Base-by-base conservation (phyloP, 1,140 invertebrate genomes). In the Streblospio benedicti region DNA sequence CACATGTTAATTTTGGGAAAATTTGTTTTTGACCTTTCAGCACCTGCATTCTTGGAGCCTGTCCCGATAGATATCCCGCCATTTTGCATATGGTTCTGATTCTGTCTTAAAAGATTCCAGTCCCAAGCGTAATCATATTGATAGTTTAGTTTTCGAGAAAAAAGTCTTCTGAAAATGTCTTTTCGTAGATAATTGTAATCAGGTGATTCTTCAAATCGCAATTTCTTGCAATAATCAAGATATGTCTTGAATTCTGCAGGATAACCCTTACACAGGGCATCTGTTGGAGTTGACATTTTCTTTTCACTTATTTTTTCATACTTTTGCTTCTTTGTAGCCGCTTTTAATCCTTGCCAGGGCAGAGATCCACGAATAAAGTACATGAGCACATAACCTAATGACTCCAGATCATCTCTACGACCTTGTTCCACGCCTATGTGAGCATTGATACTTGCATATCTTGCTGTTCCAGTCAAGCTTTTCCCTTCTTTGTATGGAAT, bases 101-200 rank as follows among this genome's bases (percentile, higher is more conserved):
- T 25, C 25, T 52, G 93, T 76, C 97, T 95, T 70, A 98, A 81
- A 87, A 97, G 90, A 64, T 94, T 99, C 97, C 97, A 99, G 79
- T 99, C 96, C 81, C 98, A 99, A 64, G 91, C 93, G 81, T 97
- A 99, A 80, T 99, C 96, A 68, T 98, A 85, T 28, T 58, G 41
- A 28, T 58, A 49, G 44, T 58, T 51, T n/a, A 58, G 27, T 14
- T 58, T 58, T 47, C 49, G 45, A 25, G 41, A 28, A 63, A 81
- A 82, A n/a, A 81, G 63, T 28, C 71, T 71, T 2, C 79, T 63
- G 61, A 82, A 76, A 25, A 82, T 64, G 16, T 58, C 58, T 72
- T 69, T 58, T 18, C 80, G 63, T 35, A 83, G 67, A 65, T 80
- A 75, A 16, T 67, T 64, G 61, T 83, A 83, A 60, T 81, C 81